Evolutionary conservation across 1,140 invertebrate species (phyloP).

Genomic region (Trichomalopsis sarcophagae): DNA sequence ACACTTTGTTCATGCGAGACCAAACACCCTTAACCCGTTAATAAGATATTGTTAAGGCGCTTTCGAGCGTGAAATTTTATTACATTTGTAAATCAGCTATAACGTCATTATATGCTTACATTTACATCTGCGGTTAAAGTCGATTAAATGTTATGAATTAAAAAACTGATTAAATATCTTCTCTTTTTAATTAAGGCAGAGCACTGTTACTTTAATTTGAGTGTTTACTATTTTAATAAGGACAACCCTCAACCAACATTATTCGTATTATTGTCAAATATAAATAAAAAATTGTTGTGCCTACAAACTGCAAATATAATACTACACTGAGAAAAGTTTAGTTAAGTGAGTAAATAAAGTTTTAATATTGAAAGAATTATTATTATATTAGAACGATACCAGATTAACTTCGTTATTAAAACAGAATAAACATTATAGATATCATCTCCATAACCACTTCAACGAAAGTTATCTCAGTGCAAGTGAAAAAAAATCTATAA

Average conservation of each 20-base stretch:
- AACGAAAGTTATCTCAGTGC: not conserved
- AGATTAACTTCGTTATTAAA: not conserved
- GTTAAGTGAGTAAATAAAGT: not conserved
- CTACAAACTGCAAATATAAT: constrained; percentile 19
- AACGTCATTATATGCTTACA: constrained; percentile 27
- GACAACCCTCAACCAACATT: constrained; percentile 48
- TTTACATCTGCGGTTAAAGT: constrained; percentile 32
- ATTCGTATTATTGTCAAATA: constrained; percentile 19
- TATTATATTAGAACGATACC: not conserved
- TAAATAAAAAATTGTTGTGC: constrained; percentile 4
- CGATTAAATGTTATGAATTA: constrained; percentile 42
- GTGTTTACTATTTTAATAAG: constrained; percentile 30
- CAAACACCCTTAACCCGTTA: constrained; percentile 38
- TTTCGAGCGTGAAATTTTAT: constrained; percentile 34
- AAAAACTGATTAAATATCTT: constrained; percentile 31
- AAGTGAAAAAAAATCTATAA: not conserved
- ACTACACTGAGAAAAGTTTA: not conserved
- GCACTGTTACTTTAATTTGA: constrained; percentile 40
- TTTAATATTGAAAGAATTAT: not conserved
- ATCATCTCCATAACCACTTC: not conserved
- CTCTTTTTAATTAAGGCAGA: constrained; percentile 30
- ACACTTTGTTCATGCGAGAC: not conserved
- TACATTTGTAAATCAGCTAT: constrained; percentile 39
- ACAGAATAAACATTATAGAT: not conserved
- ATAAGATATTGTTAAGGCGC: constrained; percentile 45